phyloP scores from a whole-genome alignment of 1,140 invertebrate species.

The Heliconius eleuchia region DNA sequence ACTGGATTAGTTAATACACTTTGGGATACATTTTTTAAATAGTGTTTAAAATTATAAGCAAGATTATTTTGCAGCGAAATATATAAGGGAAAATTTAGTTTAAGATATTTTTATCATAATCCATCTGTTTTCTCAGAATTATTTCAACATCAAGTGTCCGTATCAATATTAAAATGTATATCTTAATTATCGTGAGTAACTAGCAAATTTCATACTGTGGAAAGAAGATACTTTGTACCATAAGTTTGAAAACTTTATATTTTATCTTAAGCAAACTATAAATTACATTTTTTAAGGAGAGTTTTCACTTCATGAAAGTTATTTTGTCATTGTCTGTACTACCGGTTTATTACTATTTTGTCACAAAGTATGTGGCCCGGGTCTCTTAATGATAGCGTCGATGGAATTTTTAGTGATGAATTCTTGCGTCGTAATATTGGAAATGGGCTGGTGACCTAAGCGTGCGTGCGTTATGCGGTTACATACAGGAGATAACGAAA shows the following conservation, averaged over 20 bases:
- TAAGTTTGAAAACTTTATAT: not conserved
- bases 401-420: conserved; percentile 28
- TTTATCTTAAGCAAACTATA: not conserved
- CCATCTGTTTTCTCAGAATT: not conserved
- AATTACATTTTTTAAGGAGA: too few species aligned
- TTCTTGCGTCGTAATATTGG: conserved; percentile 20
- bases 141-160: too few species aligned
- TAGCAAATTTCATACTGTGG: not conserved
- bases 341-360: not conserved
- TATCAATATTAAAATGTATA: too few species aligned
- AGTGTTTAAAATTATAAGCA: not conserved
- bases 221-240: too few species aligned
- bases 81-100: too few species aligned
- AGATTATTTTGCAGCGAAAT: not conserved
- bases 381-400: conserved; percentile 14
- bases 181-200: too few species aligned
- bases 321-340: not conserved
- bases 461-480: not conserved
- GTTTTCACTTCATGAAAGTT: not conserved
- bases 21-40: not conserved
- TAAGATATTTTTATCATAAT: too few species aligned
- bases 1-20: not conserved
- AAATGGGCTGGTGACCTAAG: conserved; percentile 18
- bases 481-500: conserved; percentile 29
- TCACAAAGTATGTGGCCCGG: conserved; percentile 16